Evolutionary conservation across 2,888 invertebrate genomes (phyloP).

Genomic region (Limnephilus rhombicus): DNA sequence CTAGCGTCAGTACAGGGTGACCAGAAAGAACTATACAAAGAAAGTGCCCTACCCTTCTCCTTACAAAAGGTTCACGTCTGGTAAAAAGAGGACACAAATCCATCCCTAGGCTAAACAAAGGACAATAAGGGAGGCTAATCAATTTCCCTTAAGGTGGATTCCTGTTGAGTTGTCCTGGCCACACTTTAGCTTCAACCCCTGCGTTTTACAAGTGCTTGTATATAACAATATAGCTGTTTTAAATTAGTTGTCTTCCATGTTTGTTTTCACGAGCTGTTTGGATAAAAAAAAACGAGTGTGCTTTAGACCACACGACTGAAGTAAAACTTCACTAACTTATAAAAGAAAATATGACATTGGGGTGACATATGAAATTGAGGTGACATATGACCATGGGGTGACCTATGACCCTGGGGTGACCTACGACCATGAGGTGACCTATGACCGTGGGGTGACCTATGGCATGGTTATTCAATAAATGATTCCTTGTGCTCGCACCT

Average conservation of each 20-base stretch:
- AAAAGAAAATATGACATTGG: no score
- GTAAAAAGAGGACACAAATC: slow-evolving; percentile 8
- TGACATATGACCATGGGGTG: no score
- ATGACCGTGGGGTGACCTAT: no score
- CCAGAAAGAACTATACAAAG: neutral
- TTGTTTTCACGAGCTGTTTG: neutral
- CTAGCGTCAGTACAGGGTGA: neutral
- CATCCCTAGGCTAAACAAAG: slow-evolving; percentile 13
- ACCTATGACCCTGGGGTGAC: no score
- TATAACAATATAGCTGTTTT: neutral
- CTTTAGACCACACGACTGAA: no score
- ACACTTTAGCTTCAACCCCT: neutral
- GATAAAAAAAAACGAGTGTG: neutral
- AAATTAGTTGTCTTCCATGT: neutral
- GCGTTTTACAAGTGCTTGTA: neutral
- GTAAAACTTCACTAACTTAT: no score
- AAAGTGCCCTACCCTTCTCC: neutral
- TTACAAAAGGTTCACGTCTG: neutral
- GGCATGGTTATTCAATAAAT: no score
- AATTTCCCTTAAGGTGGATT: slow-evolving; percentile 25
- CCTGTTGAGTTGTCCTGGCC: neutral
- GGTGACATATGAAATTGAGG: no score
- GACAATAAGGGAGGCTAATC: slow-evolving; percentile 39
- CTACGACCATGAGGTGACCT: no score
- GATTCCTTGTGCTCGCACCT: no score